Conservation (phyloP, 2,797 vertebrate species). For the Adelosebastes latens region DNA sequence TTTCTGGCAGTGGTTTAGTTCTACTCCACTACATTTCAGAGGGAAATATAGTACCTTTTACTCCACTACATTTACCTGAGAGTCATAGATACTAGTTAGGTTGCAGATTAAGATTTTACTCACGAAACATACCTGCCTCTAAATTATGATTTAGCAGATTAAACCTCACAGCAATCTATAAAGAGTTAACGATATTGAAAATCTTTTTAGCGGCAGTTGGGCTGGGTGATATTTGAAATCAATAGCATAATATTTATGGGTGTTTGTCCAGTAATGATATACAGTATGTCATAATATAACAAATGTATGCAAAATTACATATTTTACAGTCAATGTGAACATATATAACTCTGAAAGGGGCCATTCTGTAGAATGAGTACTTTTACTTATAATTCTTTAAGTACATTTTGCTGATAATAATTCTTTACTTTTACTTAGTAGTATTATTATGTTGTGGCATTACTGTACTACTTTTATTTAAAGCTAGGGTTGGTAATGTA, state of each 20-base stretch:
- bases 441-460: neutral
- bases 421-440: neutral
- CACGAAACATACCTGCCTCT: neutral
- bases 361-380: neutral
- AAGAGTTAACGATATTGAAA: neutral
- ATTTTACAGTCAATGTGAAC: neutral
- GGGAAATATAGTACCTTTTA: neutral
- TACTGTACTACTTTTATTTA: neutral
- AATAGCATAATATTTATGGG: neutral
- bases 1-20: neutral
- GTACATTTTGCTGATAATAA: neutral
- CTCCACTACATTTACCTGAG: neutral
- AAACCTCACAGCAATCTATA: neutral
- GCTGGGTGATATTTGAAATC: neutral
- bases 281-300: neutral
- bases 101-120: neutral
- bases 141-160: neutral
- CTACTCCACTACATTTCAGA: neutral
- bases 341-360: neutral
- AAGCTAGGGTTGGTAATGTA: no score
- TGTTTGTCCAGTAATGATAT: neutral
- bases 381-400: neutral
- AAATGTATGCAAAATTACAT: neutral
- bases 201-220: neutral
- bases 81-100: neutral